Conservation (phyloP, 1,140 invertebrate species). For the Wasmannia auropunctata region DNA sequence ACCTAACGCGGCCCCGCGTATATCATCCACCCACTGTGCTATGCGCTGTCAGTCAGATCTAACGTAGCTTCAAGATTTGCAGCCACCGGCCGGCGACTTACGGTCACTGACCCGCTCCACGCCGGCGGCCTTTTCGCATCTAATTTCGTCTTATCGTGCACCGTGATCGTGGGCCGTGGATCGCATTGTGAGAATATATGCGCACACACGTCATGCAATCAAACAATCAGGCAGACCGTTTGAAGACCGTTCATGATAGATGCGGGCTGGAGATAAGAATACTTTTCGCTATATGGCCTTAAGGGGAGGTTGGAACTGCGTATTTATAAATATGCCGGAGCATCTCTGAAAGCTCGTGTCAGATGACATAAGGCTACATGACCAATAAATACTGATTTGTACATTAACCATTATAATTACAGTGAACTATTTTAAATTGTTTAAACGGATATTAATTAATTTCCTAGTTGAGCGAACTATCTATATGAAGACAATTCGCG, state of each 20-base stretch:
- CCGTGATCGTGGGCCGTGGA: conserved; percentile 59
- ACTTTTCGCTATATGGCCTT: conserved; percentile 37
- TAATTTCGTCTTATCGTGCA: conserved; percentile 61
- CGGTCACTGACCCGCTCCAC: conserved; percentile 66
- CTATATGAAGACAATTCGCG: not conserved
- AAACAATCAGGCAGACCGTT: conserved; percentile 70
- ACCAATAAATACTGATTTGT: conserved; percentile 2
- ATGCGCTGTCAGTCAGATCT: conserved; percentile 39
- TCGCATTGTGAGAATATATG: conserved; percentile 61
- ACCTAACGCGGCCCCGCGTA: not conserved
- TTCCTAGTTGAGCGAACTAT: conserved; percentile 11
- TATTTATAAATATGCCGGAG: not conserved
- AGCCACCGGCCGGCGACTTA: conserved; percentile 14
- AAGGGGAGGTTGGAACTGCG: not conserved
- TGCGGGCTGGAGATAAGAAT: conserved; percentile 37
- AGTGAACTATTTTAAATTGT: not conserved
- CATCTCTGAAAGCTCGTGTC: not conserved
- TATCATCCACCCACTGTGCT: conserved; percentile 24
- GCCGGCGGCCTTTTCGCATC: conserved; percentile 54
- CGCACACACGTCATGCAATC: conserved; percentile 64
- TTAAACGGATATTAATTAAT: not conserved
- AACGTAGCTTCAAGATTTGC: conserved; percentile 38
- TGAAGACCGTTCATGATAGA: conserved; percentile 56
- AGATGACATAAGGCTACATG: too few species aligned
- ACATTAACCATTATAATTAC: not conserved